Evolutionary conservation across 2,888 invertebrate species (phyloP).

Genomic region (Danaus chrysippus): DNA sequence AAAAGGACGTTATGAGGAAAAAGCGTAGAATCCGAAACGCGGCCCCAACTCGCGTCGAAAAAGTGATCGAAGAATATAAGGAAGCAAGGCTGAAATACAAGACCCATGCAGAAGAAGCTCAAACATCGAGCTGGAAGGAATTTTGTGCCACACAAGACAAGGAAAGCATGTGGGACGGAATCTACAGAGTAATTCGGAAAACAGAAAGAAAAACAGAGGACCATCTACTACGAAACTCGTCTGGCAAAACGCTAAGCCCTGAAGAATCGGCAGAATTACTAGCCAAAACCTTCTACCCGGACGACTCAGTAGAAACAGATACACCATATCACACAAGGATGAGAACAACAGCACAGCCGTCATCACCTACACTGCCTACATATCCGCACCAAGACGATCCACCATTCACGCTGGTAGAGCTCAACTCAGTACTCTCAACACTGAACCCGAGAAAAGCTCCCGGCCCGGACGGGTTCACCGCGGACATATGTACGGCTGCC

Average conservation of each 20-base stretch:
- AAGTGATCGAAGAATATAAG: background rate
- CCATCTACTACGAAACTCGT: too few species aligned
- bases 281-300: background rate
- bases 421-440: constrained; percentile 11
- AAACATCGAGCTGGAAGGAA: background rate
- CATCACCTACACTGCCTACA: too few species aligned
- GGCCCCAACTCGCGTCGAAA: background rate
- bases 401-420: too few species aligned
- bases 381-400: too few species aligned
- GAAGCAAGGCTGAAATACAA: background rate
- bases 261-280: too few species aligned
- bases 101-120: background rate
- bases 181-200: background rate
- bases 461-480: constrained; percentile 32
- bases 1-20: background rate
- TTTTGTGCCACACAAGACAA: background rate
- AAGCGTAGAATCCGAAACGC: background rate
- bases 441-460: constrained; percentile 32
- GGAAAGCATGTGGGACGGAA: too few species aligned
- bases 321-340: background rate
- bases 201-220: background rate
- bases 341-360: background rate
- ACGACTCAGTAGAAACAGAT: background rate
- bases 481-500: constrained; percentile 32
- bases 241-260: too few species aligned